phyloP scores from a whole-genome alignment of 1,140 invertebrate species.

The Apocrypta bakeri region DNA sequence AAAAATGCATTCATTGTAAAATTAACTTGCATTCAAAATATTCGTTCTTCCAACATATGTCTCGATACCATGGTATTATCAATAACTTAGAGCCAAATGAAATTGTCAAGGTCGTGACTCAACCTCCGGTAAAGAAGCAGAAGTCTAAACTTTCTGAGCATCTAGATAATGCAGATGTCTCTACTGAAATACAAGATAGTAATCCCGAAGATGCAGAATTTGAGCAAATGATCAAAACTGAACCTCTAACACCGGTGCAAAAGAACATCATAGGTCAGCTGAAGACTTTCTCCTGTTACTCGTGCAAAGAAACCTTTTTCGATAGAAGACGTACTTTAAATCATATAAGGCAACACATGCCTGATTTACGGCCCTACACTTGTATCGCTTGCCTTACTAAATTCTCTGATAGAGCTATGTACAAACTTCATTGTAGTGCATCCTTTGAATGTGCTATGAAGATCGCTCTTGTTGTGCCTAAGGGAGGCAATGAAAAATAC shows the following conservation, averaged over 20 bases:
- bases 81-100: conserved; percentile 35
- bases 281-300: conserved; percentile 71
- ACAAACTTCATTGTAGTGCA: conserved; percentile 68
- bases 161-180: conserved; percentile 13
- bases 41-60: conserved; percentile 65
- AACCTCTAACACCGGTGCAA: conserved; percentile 67
- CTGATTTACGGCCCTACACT: conserved; percentile 67
- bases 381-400: conserved; percentile 71
- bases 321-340: conserved; percentile 68
- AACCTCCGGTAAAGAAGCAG: conserved; percentile 2
- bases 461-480: conserved; percentile 68
- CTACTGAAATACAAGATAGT: conserved; percentile 18
- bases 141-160: conserved; percentile 32
- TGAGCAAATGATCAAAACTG: conserved; percentile 50
- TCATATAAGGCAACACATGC: conserved; percentile 71
- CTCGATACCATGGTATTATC: conserved; percentile 61
- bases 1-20: conserved; percentile 66
- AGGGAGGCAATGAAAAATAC: conserved; percentile 67
- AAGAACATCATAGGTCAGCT: conserved; percentile 70
- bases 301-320: conserved; percentile 63
- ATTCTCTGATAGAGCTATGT: conserved; percentile 67
- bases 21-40: conserved; percentile 68
- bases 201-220: conserved; percentile 40
- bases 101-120: background rate
- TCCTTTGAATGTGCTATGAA: conserved; percentile 73